Evolutionary conservation across 2,888 invertebrate genomes (phyloP).

Genomic region (Limnephilus marmoratus): DNA sequence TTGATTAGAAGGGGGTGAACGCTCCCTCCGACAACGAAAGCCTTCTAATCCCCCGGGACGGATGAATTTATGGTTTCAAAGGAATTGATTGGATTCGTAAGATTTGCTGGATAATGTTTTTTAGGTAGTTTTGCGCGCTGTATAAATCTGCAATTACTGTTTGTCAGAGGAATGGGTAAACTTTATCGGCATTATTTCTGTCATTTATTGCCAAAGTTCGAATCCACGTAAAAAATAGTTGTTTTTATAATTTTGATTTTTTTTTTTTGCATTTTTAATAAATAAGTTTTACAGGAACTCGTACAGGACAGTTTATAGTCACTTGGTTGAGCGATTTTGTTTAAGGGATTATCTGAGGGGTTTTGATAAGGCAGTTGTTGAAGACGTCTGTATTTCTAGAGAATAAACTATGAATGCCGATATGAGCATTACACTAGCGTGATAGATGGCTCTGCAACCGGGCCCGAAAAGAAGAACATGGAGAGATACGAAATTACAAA

Average conservation of each 20-base stretch:
- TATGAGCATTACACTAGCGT: no score
- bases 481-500: no score
- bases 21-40: neutral
- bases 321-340: no score
- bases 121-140: neutral
- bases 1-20: neutral
- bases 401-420: no score
- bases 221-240: neutral
- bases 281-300: no score
- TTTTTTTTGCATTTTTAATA: no score
- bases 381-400: no score
- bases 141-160: neutral
- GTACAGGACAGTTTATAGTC: no score
- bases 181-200: neutral
- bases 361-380: no score
- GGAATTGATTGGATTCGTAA: slow-evolving; percentile 21
- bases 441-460: no score
- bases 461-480: no score
- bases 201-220: neutral
- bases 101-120: slow-evolving; percentile 1
- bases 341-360: no score
- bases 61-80: slow-evolving; percentile 22
- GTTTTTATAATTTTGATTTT: neutral
- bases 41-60: slow-evolving; percentile 14
- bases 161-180: neutral